phyloP scores from a whole-genome alignment of 2,797 vertebrate species.

The Antennarius maculatus region DNA sequence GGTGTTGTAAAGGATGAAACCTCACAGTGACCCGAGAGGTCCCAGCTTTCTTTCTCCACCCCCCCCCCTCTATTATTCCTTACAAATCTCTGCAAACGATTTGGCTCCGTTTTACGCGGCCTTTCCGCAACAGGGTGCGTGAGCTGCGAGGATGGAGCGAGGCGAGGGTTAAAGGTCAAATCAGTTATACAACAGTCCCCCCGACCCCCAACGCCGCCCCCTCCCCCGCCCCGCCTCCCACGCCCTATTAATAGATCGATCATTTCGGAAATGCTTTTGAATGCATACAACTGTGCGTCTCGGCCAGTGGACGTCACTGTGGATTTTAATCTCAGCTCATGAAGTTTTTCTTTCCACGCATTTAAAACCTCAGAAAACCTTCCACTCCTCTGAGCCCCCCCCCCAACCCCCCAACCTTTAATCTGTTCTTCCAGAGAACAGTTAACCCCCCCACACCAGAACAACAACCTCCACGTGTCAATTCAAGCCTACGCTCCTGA shows the following conservation, averaged over 20 bases:
- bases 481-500: not conserved
- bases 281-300: conserved; percentile 1
- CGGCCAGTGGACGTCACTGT: not conserved
- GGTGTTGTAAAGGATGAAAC: conserved; percentile 51
- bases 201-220: not conserved
- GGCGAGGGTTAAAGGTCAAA: conserved; percentile 73
- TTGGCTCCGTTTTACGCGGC: conserved; percentile 71
- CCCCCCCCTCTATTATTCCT: conserved; percentile 62
- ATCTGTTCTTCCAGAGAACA: conserved; percentile 5
- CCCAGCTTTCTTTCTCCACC: conserved; percentile 69
- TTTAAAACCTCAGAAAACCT: not conserved
- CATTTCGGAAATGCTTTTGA: conserved; percentile 7
- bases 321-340: not conserved
- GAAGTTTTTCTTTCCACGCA: not conserved
- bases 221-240: not conserved
- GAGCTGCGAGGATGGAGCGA: conserved; percentile 58
- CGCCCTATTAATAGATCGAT: not conserved
- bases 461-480: conserved; percentile 9
- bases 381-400: not conserved
- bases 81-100: conserved; percentile 65
- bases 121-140: conserved; percentile 64
- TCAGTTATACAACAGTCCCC: conserved; percentile 45
- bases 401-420: not conserved
- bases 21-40: conserved; percentile 59
- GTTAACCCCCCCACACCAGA: conserved; percentile 6